Percentiles rank a stretch among this genome's conserved stretches.
Conservation (phyloP, 1,140 invertebrate genomes). For the Hermetia illucens region DNA sequence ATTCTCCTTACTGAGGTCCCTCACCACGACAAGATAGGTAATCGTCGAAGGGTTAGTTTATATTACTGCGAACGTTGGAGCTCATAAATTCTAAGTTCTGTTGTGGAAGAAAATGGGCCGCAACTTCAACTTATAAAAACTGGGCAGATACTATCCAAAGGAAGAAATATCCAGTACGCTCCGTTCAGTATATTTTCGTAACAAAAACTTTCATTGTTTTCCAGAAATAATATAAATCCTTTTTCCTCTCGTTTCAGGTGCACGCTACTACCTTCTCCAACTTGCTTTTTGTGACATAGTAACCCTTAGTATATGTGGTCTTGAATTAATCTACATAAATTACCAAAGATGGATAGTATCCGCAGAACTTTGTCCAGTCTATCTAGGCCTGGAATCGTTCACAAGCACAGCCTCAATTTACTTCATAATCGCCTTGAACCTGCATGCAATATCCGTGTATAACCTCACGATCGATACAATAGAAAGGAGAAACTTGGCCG, state of each 20-base stretch:
- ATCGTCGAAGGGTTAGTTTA: too few species aligned
- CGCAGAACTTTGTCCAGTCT: conserved; percentile 30
- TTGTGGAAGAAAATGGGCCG: too few species aligned
- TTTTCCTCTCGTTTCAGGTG: background rate
- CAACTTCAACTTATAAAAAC: too few species aligned
- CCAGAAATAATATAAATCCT: too few species aligned
- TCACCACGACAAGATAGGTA: too few species aligned
- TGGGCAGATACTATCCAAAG: too few species aligned
- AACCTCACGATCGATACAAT: conserved; percentile 30
- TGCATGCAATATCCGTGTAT: conserved; percentile 37
- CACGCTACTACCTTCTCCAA: background rate
- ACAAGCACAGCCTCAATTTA: conserved; percentile 35
- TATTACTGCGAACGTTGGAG: too few species aligned
- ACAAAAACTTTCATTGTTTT: too few species aligned
- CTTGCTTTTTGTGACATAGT: background rate
- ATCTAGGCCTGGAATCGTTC: conserved; percentile 35
- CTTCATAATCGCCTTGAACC: conserved; percentile 33
- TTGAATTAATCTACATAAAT: conserved; percentile 35
- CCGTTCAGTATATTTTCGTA: too few species aligned
- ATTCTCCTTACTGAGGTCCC: too few species aligned
- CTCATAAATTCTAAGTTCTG: too few species aligned
- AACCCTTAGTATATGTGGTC: background rate
- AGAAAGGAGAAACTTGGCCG: conserved; percentile 10
- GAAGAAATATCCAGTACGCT: too few species aligned
- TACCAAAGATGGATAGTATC: conserved; percentile 34